Conservation (phyloP, 1,140 invertebrate genomes). For the Luehdorfia chinensis region DNA sequence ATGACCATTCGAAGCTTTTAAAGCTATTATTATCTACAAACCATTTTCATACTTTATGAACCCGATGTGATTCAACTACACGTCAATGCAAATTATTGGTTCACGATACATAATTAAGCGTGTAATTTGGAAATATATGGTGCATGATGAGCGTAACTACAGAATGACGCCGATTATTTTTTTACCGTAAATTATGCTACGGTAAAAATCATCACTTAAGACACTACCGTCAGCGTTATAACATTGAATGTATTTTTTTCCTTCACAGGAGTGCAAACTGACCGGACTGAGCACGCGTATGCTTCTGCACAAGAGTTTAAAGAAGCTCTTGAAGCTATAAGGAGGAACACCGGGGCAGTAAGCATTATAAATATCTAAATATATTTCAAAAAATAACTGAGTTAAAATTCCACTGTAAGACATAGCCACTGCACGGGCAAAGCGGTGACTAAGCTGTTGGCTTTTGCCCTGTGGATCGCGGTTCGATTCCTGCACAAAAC, state of each 20-base stretch:
- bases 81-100: slow-evolving; percentile 40
- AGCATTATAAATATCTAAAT: too few relatives aligned
- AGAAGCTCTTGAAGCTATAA: slow-evolving; percentile 58
- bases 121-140: slow-evolving; percentile 27
- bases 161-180: slow-evolving; percentile 10
- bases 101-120: slow-evolving; percentile 35
- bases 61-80: slow-evolving; percentile 8
- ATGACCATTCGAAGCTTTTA: slow-evolving; percentile 23
- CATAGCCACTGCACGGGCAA: too few relatives aligned
- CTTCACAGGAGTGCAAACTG: slow-evolving; percentile 54
- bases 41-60: slow-evolving; percentile 18
- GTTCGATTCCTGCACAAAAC: too few relatives aligned
- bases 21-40: slow-evolving; percentile 24
- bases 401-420: too few relatives aligned
- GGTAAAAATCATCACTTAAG: too few relatives aligned
- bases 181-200: slow-evolving; percentile 9
- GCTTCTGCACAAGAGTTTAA: slow-evolving; percentile 65
- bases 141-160: slow-evolving; percentile 6
- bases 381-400: too few relatives aligned
- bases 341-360: slow-evolving; percentile 57
- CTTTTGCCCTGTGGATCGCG: too few relatives aligned
- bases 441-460: too few relatives aligned
- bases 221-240: too few relatives aligned
- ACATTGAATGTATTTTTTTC: slow-evolving; percentile 27
- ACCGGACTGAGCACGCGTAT: slow-evolving; percentile 49